These are phyloP conservation scores for Fregata magnificens DNA, from an alignment of 2,113 vertebrate genomes.

Conservation along the genomic window DNA sequence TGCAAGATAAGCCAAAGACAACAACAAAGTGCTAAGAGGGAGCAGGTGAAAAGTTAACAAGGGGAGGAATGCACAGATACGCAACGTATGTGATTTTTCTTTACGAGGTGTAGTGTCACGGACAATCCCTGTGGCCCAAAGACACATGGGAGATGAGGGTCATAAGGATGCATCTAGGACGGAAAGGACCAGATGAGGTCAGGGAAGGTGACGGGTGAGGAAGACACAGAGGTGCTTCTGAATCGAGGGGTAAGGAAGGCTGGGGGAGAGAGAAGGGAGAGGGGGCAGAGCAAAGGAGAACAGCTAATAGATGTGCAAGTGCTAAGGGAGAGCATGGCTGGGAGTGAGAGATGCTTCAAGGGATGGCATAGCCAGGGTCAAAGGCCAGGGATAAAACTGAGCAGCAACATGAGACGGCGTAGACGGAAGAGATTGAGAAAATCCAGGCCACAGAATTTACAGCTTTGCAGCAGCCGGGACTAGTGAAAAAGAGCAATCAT, in stretches of 20 bases:
- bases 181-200: neutral
- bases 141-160: rapidly evolving
- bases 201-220: neutral
- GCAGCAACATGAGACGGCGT: rapidly evolving
- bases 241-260: neutral
- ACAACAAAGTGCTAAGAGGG: slow-evolving; percentile 47
- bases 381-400: neutral
- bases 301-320: rapidly evolving
- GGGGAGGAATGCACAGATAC: neutral
- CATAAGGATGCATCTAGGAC: neutral
- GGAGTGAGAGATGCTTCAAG: neutral
- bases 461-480: slow-evolving; percentile 1
- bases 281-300: neutral
- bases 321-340: neutral
- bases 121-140: neutral
- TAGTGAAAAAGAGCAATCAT: neutral
- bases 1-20: slow-evolving; percentile 44
- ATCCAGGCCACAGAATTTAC: neutral
- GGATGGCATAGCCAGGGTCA: neutral
- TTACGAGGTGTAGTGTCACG: rapidly evolving
- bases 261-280: neutral
- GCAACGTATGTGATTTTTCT: neutral
- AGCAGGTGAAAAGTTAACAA: slow-evolving; percentile 37
- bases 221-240: neutral
- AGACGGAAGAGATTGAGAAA: neutral